These are phyloP conservation scores for Schizopygopsis malacanthus DNA, from an alignment of 2,797 vertebrate genomes.

Conservation along the genomic window DNA sequence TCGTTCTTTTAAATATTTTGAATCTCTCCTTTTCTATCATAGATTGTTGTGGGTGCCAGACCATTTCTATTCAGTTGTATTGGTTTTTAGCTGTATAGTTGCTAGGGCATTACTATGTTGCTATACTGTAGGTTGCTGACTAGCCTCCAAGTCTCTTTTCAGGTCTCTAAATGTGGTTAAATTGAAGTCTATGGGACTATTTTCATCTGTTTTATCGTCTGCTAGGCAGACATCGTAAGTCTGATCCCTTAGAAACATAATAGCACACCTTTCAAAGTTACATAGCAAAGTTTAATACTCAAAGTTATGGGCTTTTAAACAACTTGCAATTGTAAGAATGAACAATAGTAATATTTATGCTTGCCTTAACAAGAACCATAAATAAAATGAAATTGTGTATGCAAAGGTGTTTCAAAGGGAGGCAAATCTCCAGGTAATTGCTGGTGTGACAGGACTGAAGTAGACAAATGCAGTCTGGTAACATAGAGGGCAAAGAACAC, in stretches of 20 bases:
- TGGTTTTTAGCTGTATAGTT: not conserved
- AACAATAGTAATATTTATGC: not conserved
- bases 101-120: not conserved
- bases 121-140: not conserved
- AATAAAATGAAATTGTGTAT: not conserved
- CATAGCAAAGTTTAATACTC: not conserved
- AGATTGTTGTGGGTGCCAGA: not conserved
- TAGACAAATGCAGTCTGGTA: slow-evolving; percentile 68
- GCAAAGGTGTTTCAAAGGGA: not conserved
- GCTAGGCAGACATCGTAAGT: not conserved
- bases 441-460: slow-evolving; percentile 57
- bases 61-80: not conserved
- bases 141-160: not conserved
- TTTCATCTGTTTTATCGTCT: not conserved
- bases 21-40: not conserved
- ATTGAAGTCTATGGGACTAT: not conserved
- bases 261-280: not conserved
- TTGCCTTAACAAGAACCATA: not conserved
- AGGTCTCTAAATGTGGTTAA: not conserved
- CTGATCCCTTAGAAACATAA: not conserved
- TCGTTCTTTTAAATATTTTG: not conserved
- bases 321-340: not conserved
- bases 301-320: not conserved
- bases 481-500: slow-evolving; percentile 62
- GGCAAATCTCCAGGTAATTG: slow-evolving; percentile 6